phyloP scores from a whole-genome alignment of 2,113 vertebrate species.

The Strigops habroptila region DNA sequence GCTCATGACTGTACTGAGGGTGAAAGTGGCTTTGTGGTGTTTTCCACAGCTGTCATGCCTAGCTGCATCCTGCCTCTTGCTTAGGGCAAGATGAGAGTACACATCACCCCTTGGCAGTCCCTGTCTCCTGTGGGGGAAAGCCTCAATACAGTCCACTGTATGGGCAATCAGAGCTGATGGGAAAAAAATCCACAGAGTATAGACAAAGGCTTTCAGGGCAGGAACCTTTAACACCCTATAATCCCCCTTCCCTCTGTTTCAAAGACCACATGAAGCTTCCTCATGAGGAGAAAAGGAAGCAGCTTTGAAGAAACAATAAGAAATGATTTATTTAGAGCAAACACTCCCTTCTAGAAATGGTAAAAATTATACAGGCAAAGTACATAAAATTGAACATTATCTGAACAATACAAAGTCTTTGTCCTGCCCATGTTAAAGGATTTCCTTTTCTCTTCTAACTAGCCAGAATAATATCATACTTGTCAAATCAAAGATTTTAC shows the following conservation, averaged over 20 bases:
- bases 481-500: background rate
- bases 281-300: background rate
- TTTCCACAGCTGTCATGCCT: background rate
- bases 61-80: background rate
- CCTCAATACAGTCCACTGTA: background rate
- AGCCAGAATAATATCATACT: background rate
- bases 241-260: background rate
- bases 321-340: background rate
- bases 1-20: rapidly evolving
- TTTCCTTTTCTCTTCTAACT: background rate
- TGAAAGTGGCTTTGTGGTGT: background rate
- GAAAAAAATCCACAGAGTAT: background rate
- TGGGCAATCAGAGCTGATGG: background rate
- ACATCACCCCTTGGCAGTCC: background rate
- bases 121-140: rapidly evolving
- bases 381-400: background rate
- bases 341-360: background rate
- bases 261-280: background rate
- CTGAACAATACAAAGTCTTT: background rate
- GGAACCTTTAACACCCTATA: background rate
- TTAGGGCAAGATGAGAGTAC: background rate
- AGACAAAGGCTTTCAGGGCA: background rate
- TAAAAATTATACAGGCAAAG: background rate
- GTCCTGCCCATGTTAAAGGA: background rate
- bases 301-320: background rate